Percentiles rank a stretch among this genome's conserved stretches.
Evolutionary conservation across 2,113 vertebrate genomes (phyloP).

Genomic region (Climacteris rufus): DNA sequence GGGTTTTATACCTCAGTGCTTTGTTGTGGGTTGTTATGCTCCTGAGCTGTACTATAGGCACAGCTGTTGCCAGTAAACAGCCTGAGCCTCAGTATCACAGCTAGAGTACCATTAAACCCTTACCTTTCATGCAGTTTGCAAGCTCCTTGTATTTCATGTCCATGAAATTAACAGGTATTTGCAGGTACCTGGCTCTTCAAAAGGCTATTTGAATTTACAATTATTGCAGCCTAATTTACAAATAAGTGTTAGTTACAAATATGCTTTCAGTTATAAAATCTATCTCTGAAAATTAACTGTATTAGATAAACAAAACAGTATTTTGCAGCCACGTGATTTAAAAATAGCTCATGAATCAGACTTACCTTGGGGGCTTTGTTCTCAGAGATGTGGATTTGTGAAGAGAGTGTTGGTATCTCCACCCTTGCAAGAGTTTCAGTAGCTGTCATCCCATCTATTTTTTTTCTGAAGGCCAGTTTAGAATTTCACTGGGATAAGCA

Average conservation of each 20-base stretch:
- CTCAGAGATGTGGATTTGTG: neutral
- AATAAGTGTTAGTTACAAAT: neutral
- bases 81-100: neutral
- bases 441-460: neutral
- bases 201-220: neutral
- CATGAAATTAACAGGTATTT: neutral
- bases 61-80: neutral
- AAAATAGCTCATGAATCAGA: neutral
- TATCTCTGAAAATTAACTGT: neutral
- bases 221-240: neutral
- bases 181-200: neutral
- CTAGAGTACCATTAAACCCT: neutral
- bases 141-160: neutral
- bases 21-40: neutral
- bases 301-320: neutral
- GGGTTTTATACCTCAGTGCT: neutral
- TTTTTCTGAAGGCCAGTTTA: neutral
- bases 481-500: neutral
- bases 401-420: neutral
- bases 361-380: neutral
- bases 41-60: neutral
- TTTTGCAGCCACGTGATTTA: neutral
- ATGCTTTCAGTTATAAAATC: neutral
- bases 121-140: neutral
- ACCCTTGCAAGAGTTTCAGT: neutral